Evolutionary conservation across 1,140 invertebrate species (phyloP).

Genomic region (Amphibalanus amphitrite): DNA sequence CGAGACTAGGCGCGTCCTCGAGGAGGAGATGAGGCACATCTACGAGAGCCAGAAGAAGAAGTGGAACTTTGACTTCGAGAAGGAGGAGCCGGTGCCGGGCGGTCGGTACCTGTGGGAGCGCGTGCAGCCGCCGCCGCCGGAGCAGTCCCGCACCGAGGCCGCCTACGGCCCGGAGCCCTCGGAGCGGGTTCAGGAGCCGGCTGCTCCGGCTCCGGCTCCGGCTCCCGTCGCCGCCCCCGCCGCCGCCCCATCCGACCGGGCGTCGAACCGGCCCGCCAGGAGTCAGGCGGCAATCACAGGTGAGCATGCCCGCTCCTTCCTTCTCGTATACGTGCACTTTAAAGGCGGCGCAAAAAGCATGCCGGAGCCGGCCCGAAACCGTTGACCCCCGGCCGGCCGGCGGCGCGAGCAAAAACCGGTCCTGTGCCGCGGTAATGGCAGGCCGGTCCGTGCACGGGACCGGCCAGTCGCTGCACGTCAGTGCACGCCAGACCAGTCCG

Average conservation of each 20-base stretch:
- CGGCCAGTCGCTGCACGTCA: too few relatives aligned
- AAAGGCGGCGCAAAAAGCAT: not conserved
- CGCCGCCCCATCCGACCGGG: too few relatives aligned
- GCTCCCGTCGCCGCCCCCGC: too few relatives aligned
- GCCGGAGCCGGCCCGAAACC: not conserved
- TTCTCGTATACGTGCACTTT: not conserved
- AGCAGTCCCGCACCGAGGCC: not conserved
- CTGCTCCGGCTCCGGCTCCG: too few relatives aligned
- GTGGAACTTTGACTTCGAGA: constrained; percentile 33
- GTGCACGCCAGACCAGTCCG: too few relatives aligned
- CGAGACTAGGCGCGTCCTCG: constrained; percentile 28
- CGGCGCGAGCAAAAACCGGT: too few relatives aligned
- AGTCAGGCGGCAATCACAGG: not conserved
- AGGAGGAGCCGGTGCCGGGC: constrained; percentile 24
- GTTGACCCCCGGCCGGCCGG: not conserved
- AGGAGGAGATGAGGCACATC: constrained; percentile 28
- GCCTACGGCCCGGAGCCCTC: not conserved
- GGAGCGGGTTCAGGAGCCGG: too few relatives aligned
- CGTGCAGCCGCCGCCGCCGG: not conserved
- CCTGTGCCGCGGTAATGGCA: too few relatives aligned
- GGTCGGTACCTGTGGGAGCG: constrained; percentile 14
- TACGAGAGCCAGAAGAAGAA: constrained; percentile 27
- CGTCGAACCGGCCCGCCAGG: too few relatives aligned
- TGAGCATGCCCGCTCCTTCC: not conserved
- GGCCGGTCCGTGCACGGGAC: too few relatives aligned